Base-by-base conservation (phyloP, 2,888 invertebrate genomes). In the Andrena dorsata region DNA sequence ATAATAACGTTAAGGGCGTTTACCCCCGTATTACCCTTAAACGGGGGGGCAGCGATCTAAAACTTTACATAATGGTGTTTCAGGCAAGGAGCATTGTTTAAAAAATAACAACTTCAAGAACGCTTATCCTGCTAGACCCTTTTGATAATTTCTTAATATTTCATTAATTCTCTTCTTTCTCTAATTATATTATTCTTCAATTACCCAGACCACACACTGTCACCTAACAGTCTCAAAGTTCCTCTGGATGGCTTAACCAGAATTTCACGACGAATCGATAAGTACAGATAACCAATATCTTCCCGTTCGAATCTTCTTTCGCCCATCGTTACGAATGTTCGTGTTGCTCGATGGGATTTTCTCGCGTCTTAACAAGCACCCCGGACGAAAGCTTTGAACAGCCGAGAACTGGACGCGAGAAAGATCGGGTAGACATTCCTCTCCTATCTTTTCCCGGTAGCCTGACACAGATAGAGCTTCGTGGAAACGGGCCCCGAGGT, bases 401-500 rank as follows among this genome's bases (percentile, higher is more conserved):
- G 26, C 28, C 16, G 49, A 32, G 70, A 72, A 64, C 8, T 68
- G 69, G 79, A 81, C 23, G 76, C 68, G 60, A 83, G 72, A 63
- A 64, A 72, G 80, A 83, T 86, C 82, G 26, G 68, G 86, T 71
- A 60, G 83, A 83, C 89, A 88, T 89, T 88, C 83, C 82, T 74
- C 16, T 2, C 70, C 68, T 87, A 88, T 88, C 89, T 88, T 80
- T 88, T 89, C 85, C 75, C 69, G 77, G 82, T 89, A 88, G 73
- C 23, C 81, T 53, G 85, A 83, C 82, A 85, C 41, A 88, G 87
- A 88, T 88, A 88, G 85, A 88, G 75, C 53, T 86, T 84, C 77
- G 78, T 64, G 81, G 89, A 86, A 88, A 88, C 77, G 60, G 47
- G 68, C 51, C 63, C 72, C 74, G 58, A 72, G 82, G 82, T 73